phyloP scores from a whole-genome alignment of 2,797 vertebrate genomes.

The Falco novaeseelandiae region DNA sequence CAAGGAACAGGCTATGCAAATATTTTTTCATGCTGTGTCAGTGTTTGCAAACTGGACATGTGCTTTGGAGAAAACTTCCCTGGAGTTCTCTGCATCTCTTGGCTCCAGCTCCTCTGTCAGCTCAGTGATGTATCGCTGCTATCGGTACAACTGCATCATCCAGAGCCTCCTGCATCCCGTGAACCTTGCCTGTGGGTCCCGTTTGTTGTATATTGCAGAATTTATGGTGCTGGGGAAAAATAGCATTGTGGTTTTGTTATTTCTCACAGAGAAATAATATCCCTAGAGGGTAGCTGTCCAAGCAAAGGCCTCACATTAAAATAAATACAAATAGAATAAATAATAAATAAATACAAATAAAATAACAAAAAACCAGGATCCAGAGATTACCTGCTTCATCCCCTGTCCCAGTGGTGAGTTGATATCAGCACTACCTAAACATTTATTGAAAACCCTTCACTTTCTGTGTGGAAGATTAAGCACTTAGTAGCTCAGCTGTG shows the following conservation, averaged over 20 bases:
- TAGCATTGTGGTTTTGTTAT: background rate
- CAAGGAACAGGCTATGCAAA: background rate
- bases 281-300: background rate
- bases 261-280: background rate
- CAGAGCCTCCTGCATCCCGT: background rate
- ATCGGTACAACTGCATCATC: background rate
- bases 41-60: background rate
- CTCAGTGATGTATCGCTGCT: background rate
- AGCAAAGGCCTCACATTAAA: background rate
- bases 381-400: background rate
- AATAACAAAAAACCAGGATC: background rate
- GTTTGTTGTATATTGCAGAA: background rate
- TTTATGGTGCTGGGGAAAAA: background rate
- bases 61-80: background rate
- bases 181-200: background rate
- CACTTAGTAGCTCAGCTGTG: background rate
- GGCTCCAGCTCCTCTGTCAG: background rate
- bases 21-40: background rate
- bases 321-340: background rate
- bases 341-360: background rate
- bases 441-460: background rate
- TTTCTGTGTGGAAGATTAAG: background rate
- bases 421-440: background rate
- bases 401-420: background rate
- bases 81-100: background rate